Percentiles rank a stretch among this genome's conserved stretches.
phyloP scores from a whole-genome alignment of 2,888 invertebrate genomes.

The Chesias legatella region DNA sequence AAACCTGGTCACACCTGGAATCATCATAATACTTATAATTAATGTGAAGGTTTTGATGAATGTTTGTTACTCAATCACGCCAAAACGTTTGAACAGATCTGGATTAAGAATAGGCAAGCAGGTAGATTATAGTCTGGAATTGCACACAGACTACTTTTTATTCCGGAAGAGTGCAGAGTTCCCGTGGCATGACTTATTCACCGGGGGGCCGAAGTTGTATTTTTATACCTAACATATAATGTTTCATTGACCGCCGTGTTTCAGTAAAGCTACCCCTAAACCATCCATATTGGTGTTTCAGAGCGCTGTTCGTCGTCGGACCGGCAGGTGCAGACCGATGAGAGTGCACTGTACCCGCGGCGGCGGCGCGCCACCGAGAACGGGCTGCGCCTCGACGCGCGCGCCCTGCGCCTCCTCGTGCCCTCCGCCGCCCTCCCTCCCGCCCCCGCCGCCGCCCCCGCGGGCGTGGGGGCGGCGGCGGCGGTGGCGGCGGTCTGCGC shows the following conservation, averaged over 20 bases:
- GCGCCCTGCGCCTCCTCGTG: constrained; percentile 26
- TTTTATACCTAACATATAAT: background rate
- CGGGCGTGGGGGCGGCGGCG: constrained; percentile 30
- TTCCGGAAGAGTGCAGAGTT: no score
- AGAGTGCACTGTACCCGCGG: constrained; percentile 36
- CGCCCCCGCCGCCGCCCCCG: constrained; percentile 14
- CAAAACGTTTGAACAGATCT: no score
- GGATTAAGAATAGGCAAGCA: no score
- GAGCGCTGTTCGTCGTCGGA: constrained; percentile 53
- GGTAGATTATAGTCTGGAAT: no score
- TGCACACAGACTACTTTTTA: no score
- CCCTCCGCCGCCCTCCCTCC: constrained; percentile 14
- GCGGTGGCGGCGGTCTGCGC: constrained; percentile 40
- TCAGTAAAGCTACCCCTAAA: no score
- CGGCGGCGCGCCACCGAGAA: constrained; percentile 11
- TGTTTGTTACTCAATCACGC: no score
- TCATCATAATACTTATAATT: no score
- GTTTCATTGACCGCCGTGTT: background rate
- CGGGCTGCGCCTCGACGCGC: constrained; percentile 41
- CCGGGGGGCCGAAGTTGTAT: no score
- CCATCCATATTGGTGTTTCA: constrained; percentile 24
- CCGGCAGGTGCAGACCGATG: constrained; percentile 64
- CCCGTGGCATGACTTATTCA: no score
- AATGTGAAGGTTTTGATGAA: no score
- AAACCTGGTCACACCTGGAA: no score